Evolutionary conservation across 1,140 invertebrate species (phyloP).

Genomic region (Brachionus koreanus): DNA sequence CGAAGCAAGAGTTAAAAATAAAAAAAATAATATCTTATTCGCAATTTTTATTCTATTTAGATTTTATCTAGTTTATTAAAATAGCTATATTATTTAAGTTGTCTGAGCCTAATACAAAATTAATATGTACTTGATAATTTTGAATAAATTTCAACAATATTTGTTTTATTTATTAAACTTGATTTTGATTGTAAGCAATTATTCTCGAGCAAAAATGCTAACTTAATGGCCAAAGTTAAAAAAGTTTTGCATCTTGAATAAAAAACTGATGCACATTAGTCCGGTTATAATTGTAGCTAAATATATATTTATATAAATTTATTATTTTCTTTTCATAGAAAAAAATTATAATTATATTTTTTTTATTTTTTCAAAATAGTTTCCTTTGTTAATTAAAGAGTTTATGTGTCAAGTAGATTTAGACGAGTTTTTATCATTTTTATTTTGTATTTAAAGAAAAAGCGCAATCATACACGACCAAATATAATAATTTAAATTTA

Average conservation of each 20-base stretch:
- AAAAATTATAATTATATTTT: neutral
- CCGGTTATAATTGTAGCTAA: neutral
- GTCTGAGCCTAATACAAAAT: neutral
- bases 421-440: neutral
- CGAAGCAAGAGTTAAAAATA: neutral
- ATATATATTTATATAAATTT: too few relatives aligned
- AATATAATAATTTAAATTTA: too few relatives aligned
- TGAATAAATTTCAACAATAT: neutral
- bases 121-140: neutral
- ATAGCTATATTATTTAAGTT: neutral
- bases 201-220: neutral
- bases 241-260: neutral
- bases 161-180: neutral
- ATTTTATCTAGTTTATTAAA: neutral
- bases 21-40: neutral
- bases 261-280: neutral
- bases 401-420: neutral
- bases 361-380: neutral
- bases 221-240: neutral
- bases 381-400: neutral
- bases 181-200: neutral
- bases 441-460: too few relatives aligned
- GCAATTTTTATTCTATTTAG: neutral
- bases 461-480: too few relatives aligned
- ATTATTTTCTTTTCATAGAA: neutral